These are phyloP conservation scores for Thymelicus sylvestris DNA, from an alignment of 2,888 invertebrate species.

Conservation along the genomic window DNA sequence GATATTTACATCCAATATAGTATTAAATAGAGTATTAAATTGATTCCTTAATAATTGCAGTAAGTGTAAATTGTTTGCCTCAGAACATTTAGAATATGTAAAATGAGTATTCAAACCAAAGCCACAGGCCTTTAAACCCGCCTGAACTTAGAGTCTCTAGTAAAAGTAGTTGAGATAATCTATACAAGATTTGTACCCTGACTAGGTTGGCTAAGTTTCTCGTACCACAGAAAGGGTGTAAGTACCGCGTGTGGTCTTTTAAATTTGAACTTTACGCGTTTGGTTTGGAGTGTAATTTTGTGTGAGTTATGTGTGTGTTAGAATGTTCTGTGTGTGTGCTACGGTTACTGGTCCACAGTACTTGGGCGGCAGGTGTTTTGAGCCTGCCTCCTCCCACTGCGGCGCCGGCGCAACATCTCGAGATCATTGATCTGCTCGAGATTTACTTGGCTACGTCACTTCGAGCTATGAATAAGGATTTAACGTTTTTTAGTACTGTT, in stretches of 20 bases:
- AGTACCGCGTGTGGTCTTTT: slow-evolving; percentile 25
- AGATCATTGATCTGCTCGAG: slow-evolving; percentile 81
- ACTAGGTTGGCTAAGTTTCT: slow-evolving; percentile 66
- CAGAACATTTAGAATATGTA: slow-evolving; percentile 23
- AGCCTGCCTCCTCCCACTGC: slow-evolving; percentile 79
- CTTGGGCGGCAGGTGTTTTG: slow-evolving; percentile 84
- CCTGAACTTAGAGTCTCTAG: slow-evolving; percentile 64
- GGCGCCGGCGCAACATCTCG: slow-evolving; percentile 71
- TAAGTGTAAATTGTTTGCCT: slow-evolving; percentile 43
- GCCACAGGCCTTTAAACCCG: slow-evolving; percentile 27
- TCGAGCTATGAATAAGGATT: slow-evolving; percentile 36
- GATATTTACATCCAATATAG: too few species aligned
- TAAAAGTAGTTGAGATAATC: slow-evolving; percentile 80
- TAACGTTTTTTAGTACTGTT: too few species aligned
- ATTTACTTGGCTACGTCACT: slow-evolving; percentile 69
- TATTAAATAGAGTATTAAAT: too few species aligned
- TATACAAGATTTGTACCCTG: slow-evolving; percentile 75
- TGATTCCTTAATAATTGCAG: neutral
- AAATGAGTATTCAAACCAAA: slow-evolving; percentile 30
- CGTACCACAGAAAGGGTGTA: slow-evolving; percentile 42
- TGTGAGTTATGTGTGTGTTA: slow-evolving; percentile 1
- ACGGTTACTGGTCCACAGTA: slow-evolving; percentile 72
- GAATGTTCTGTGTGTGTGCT: slow-evolving; percentile 37
- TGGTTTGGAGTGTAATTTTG: slow-evolving; percentile 54
- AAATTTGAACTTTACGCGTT: slow-evolving; percentile 53